Base-by-base conservation (phyloP, 2,888 invertebrate species). In the Pyrochroa serraticornis region DNA sequence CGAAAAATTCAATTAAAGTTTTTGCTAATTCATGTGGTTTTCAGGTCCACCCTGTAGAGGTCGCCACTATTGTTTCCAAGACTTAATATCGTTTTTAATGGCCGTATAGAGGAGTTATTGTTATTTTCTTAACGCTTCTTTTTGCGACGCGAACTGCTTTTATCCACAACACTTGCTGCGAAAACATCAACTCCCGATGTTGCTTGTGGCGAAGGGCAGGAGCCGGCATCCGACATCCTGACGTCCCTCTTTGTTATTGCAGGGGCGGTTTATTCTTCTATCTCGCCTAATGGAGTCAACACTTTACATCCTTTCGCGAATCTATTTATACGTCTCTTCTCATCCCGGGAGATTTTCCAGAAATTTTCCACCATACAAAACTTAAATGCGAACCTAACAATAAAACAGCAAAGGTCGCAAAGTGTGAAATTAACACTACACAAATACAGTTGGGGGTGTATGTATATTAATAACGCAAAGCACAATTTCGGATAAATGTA, bases 401-500 rank as follows among this genome's bases (percentile, higher is more conserved):
- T 47, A 47, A 47, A 47, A 32, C 48, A 48, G 31, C 50, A 42
- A 41, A 42, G 12, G 50, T 33, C 10, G n/a, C 8, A 13, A n/a
- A 9, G 49, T 35, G 34, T 13, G 36, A 50, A 50, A 50, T 48
- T 48, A 47, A 47, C 36, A 36, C 36, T 36, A 36, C 30, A 37
- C 43, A 42, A 22, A 42, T 14, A 42, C 22, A 42, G 34, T 33
- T 5, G 8, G 22, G 12, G 38, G n/a, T n/a, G n/a, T n/a, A n/a
- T 58, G 58, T 53, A 48, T 58, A 58, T 58, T 53, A 49, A 52
- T 52, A 58, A 58, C 53, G 53, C 48, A 53, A 44, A 53, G 48
- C 48, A 35, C 45, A 48, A 58, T 53, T 58, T 58, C 44, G 53
- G 44, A 49, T 45, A 53, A 58, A 58, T 58, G 58, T 58, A 53